These are phyloP conservation scores for Ceryle rudis DNA, from an alignment of 2,797 vertebrate genomes.

Conservation along the genomic window DNA sequence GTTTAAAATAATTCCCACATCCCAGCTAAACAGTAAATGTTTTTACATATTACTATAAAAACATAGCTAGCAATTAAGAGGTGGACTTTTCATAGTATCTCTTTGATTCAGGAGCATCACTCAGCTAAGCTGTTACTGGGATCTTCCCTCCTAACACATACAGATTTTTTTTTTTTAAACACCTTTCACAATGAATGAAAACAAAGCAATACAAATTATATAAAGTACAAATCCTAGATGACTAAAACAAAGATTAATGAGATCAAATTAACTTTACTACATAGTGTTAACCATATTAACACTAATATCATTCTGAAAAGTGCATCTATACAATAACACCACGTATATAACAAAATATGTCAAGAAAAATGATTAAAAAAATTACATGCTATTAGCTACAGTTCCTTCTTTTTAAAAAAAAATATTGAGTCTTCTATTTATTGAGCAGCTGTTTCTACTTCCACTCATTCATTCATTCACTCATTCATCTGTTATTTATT, in stretches of 20 bases:
- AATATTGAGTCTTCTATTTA: not conserved
- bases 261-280: not conserved
- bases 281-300: not conserved
- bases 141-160: not conserved
- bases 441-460: constrained; percentile 2
- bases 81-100: not conserved
- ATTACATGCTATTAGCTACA: not conserved
- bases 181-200: not conserved
- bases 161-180: not conserved
- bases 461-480: not conserved
- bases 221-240: not conserved
- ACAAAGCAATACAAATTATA: not conserved
- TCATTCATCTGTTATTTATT: constrained; percentile 9
- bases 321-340: not conserved
- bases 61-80: not conserved
- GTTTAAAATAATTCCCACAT: not conserved
- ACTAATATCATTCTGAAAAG: not conserved
- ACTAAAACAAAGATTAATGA: not conserved
- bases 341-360: not conserved
- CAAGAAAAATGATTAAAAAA: not conserved
- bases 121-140: not conserved
- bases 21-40: not conserved
- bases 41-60: not conserved
- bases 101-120: not conserved
- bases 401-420: not conserved